Evolutionary conservation across 2,888 invertebrate genomes (phyloP), one percentile per base, ranked within the genome.

Genomic region (Caenorhabditis imperialis): DNA sequence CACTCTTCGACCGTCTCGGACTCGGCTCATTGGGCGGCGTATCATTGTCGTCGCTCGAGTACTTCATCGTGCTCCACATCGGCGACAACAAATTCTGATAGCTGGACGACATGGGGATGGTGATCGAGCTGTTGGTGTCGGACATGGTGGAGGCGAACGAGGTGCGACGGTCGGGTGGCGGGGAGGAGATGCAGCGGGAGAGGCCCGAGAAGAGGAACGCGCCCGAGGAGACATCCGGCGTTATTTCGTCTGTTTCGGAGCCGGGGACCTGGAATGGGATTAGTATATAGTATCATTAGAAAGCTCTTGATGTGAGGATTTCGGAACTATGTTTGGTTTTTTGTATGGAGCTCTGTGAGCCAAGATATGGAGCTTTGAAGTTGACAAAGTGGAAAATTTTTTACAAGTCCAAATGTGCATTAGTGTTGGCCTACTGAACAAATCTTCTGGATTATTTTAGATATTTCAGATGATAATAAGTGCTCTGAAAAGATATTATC

Each of bases 31-130:
- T 74, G 12, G 80, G 81, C 22, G 80, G 80, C 5, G 80, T 79
- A n/a, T 79, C 83, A 44, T 60, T 71, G n/a, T 84, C 84, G 57
- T 81, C 79, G 35, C 61, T 58, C 23, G 65, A 71, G 57, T 79
- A 77, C 54, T 80, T 79, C 45, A 75, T 72, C 2, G 79, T 78
- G 10, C 79, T 77, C 82, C 82, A 82, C 78, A 80, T 74, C 5
- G 86, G 86, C 6, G 82, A 83, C n/a, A 86, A 70, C 42, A 86
- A 69, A 37, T 84, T 85, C 65, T 85, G 84, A 76, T 85, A 84
- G 42, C 79, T 79, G 12, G 76, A 71, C 10, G 80, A 81, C 67
- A 81, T 78, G 8, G 86, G 81, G 48, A 84, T 83, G 12, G 82
- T 79, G 33, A 81, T 73, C 42, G 85, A 85, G 40, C 62, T 69